Evolutionary conservation across 2,113 vertebrate genomes (phyloP).

Genomic region (Poeciliopsis retropinna): DNA sequence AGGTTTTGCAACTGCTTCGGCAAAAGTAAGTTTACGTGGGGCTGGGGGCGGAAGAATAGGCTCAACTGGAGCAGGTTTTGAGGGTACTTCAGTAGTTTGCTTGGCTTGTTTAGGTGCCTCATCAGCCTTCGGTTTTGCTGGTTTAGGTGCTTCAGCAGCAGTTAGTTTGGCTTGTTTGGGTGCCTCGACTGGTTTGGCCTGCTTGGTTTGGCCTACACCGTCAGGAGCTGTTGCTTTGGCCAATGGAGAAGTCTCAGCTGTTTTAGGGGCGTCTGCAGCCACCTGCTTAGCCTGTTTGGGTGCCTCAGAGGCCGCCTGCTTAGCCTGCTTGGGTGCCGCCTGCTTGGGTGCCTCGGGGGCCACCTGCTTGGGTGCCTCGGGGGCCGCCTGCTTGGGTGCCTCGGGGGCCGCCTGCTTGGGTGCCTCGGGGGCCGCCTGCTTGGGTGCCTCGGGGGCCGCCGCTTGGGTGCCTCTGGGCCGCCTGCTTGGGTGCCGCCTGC

Average conservation of each 20-base stretch:
- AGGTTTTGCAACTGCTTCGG: constrained; percentile 70
- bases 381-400: too few relatives aligned
- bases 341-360: too few relatives aligned
- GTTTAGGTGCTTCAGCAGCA: neutral
- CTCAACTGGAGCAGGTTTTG: constrained; percentile 36
- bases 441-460: neutral
- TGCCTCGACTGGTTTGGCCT: neutral
- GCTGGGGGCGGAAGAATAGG: constrained; percentile 31
- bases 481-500: too few relatives aligned
- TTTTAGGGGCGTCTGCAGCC: neutral
- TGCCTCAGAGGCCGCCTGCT: neutral
- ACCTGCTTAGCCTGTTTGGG: neutral
- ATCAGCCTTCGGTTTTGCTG: neutral
- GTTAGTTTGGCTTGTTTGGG: neutral
- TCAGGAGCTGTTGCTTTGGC: neutral
- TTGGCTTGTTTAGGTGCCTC: neutral
- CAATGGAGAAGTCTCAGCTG: neutral
- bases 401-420: too few relatives aligned
- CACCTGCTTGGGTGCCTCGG: too few relatives aligned
- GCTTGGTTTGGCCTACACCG: neutral
- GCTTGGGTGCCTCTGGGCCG: neutral
- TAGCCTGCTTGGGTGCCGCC: too few relatives aligned
- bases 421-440: too few relatives aligned
- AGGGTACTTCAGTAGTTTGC: neutral
- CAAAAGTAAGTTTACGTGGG: constrained; percentile 79